Evolutionary conservation across 2,113 vertebrate species (phyloP), one percentile per base, ranked within the genome.

Genomic region (Catharus fuscescens): DNA sequence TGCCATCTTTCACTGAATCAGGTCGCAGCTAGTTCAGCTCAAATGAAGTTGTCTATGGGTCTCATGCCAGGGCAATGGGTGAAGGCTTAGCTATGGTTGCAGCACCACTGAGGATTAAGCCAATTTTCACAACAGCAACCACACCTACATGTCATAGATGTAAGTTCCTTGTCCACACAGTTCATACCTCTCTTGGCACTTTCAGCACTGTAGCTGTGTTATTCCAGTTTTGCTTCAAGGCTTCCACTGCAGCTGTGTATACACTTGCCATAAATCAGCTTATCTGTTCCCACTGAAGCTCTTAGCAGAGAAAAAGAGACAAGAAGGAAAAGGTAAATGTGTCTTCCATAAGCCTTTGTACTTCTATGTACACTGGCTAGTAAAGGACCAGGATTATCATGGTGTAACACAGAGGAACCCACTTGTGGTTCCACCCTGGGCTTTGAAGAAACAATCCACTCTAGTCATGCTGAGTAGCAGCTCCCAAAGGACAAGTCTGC

Each of bases 171-270:
- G 78, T 87, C 81, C 62, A 42, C 66, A 76, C 62, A 85, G 67
- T 67, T 92, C 66, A 2, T 72, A 44, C 70, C 90, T 80, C 50
- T 85, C 96, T 76, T 80, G 74, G 81, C 92, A 48, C 66, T 90
- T 87, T 18, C 40, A 91, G 53, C 8, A 1, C 81, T 47, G 29
- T 64, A 81, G 65, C 81, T 85, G 36, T 81, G 83, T 83, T 91
- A 64, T 84, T 93, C 66, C 66, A 82, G 73, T 85, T 88, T 93
- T 79, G 78, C 92, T 96, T 79, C 81, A 90, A 91, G 90, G 78
- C 74, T 92, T 94, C 81, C 74, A 88, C 38, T 65, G 71, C 95
- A 96, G 94, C 93, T 93, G 87, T 85, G 79, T 77, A 77, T 77
- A 94, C 70, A 90, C 54, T 90, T 70, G 62, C 54, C 24, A 59